Evolutionary conservation across 2,113 vertebrate genomes (phyloP), one percentile per base, ranked within the genome.

Genomic region (Etheostoma spectabile): DNA sequence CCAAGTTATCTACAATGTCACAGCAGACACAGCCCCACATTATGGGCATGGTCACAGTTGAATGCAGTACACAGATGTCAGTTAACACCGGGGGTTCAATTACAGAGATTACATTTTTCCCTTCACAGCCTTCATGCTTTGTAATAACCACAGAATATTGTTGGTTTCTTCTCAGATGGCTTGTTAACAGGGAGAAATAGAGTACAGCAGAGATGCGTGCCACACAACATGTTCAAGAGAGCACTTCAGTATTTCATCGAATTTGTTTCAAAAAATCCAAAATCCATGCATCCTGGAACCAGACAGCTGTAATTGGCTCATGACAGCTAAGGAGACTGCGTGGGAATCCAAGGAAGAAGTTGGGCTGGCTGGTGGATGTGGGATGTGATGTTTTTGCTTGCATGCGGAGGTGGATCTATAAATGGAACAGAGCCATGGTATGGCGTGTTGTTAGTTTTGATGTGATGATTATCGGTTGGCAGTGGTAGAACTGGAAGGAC

Each of bases 361-460:
- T 86, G 79, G 80, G 79, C 71, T 62, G 55, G 55, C 38, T 59
- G 72, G 5, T 82, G 64, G 64, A 85, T 79, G 77, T 89, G 80
- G 85, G 80, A 83, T 83, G 80, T 78, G 74, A 82, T 81, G 74
- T 77, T 82, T 73, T 24, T 35, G 33, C 62, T 27, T 61, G 24
- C 59, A 38, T 73, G 79, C 8, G 77, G 81, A 80, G 90, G 90
- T 53, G 81, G 87, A 65, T 80, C 85, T 91, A 86, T 81, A 91
- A 87, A 82, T 84, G 59, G 62, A 38, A 52, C 21, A 15, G 38
- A 33, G 51, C 57, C 35, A 80, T 42, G 62, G 33, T 61, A 48
- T 66, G 67, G 38, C 51, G n/a, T 60, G 66, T 63, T 85, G 70
- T 62, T 67, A 27, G 68, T 77, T 78, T 55, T 73, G 56, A 82